Base-by-base conservation (phyloP, 2,113 vertebrate species). In the Dicentrarchus labrax region DNA sequence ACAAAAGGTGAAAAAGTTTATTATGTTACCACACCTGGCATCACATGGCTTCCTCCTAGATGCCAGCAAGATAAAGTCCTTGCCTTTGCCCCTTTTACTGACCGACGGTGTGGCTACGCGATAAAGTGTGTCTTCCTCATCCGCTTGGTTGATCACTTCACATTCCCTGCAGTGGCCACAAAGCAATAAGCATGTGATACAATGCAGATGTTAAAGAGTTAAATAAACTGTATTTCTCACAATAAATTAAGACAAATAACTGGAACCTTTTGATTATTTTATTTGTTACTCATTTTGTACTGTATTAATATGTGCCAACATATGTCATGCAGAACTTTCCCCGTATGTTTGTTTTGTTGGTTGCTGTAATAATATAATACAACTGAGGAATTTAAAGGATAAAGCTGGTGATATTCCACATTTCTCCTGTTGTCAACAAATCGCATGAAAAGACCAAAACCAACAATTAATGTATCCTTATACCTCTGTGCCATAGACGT, bases 61-160 rank as follows among this genome's bases (percentile, higher is more conserved):
- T 0, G 97, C 98, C 90, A 99, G 91, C 90, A 99, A 91, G 84
- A 99, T 96, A 0, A 99, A 98, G 85, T 99, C 98, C 82, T 96
- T 96, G 0, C 94, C 95, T 75, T 97, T 97, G 80, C 93, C 85
- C 13, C 96, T 95, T 8, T 89, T 84, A 1, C 86, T 87, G n/a
- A 97, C 89, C 0, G 92, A 91, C 0, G 95, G 96, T 72, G 96
- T 97, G 82, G 96, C 91, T 47, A 99, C 94, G 0, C 96, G 96
- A 85, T 99, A 99, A 90, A 99, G 96, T 62, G 95, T 91, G 38
- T 99, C 98, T 0, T 99, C 98, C 0, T 97, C 94, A 0, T 99
- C 96, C 0, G 96, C 97, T 73, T 97, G 96, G 86, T 94, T 96
- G 78, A 99, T 96, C 0, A 97, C 90, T 75, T 97, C 96, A 54